phyloP scores from a whole-genome alignment of 1,140 invertebrate species.

The Carposina sasakii region DNA sequence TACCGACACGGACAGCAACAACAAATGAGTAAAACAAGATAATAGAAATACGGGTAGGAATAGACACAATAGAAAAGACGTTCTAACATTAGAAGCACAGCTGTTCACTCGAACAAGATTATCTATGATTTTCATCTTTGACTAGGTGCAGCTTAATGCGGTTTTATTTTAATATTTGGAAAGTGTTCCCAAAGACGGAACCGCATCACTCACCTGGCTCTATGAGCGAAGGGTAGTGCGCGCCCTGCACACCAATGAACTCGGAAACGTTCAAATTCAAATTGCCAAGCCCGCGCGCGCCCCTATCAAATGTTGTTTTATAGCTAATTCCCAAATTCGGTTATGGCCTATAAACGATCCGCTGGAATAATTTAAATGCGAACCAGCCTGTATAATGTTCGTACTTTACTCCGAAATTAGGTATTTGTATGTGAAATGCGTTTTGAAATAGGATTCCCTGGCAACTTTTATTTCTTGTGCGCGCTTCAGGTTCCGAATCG shows the following conservation, averaged over 20 bases:
- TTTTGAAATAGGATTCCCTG: conserved; percentile 64
- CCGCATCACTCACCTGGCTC: too few relatives aligned
- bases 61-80: too few relatives aligned
- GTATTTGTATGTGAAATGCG: conserved; percentile 72
- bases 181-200: too few relatives aligned
- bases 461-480: conserved; percentile 53
- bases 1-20: too few relatives aligned
- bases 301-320: conserved; percentile 72
- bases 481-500: conserved; percentile 25
- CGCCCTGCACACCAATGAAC: conserved; percentile 62
- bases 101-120: too few relatives aligned
- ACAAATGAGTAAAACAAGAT: too few relatives aligned
- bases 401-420: conserved; percentile 68
- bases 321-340: conserved; percentile 73
- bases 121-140: too few relatives aligned
- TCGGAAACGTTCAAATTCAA: conserved; percentile 61
- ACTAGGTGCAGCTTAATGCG: too few relatives aligned
- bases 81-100: too few relatives aligned
- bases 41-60: too few relatives aligned
- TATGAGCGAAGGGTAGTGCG: conserved; percentile 51
- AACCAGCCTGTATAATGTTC: conserved; percentile 68
- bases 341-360: conserved; percentile 73
- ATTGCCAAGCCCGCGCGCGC: conserved; percentile 64
- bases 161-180: too few relatives aligned
- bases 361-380: conserved; percentile 72